Base-by-base conservation (phyloP, 1,140 invertebrate genomes). In the Diprion similis region DNA sequence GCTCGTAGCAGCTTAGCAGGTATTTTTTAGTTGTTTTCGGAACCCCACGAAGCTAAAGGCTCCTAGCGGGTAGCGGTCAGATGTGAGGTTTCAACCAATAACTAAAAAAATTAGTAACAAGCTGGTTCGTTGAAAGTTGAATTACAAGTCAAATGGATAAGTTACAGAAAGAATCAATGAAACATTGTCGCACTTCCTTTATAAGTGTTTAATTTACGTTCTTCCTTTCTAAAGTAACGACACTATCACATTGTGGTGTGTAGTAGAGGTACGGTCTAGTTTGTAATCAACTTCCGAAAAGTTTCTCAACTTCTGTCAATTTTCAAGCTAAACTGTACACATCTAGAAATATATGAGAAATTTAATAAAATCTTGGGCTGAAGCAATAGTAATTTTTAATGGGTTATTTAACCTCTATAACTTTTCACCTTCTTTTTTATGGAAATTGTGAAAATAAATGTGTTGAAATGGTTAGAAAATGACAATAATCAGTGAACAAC, bases 111-210 rank as follows among this genome's bases (percentile, higher is more conserved):
- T 6, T 37, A 37, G 24, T 37, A 37, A 65, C 17, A n/a, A 65
- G 17, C 6, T 65, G 17, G 1, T n/a, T 65, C 6, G 15, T n/a
- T 65, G 17, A 3, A 65, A n/a, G 1, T 1, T n/a, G 15, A 65
- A n/a, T n/a, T 65, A 65, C 17, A 7, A n/a, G 17, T 65, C 15
- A n/a, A 65, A n/a, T n/a, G 79, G 80, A 24, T 81, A 74, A 80
- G 19, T 67, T 46, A 51, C 10, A 68, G 13, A 70, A 48, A 59
- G 48, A 71, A 59, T 64, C 10, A 59, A 70, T 71, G 13, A 24
- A 59, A 19, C 10, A 59, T 64, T 13, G 46, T 24, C 1, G 24
- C 19, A 59, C 17, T 59, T 59, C 6, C 8, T 70, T 59, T 71
- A 18, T 11, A 59, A 24, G 48, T 71, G 7, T n/a, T 71, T 71